These are phyloP conservation scores for Drosophila nr. medialis DNA, from an alignment of 2,888 invertebrate species.

Conservation along the genomic window DNA sequence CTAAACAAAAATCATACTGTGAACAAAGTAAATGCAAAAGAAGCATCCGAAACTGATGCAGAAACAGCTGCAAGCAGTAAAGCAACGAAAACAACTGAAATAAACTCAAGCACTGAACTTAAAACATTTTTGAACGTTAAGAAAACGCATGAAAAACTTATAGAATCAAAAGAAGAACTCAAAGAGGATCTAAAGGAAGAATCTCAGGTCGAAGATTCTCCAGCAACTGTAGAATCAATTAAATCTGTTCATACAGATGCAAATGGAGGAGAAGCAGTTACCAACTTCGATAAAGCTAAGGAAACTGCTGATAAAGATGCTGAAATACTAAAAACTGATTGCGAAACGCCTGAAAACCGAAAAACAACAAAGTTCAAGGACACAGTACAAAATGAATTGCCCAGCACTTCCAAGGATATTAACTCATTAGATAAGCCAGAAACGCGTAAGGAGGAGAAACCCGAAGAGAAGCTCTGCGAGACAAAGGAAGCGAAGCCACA, in stretches of 20 bases:
- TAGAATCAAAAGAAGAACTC: background rate
- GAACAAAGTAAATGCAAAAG: background rate
- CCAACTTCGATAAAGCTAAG: background rate
- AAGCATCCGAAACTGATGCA: background rate
- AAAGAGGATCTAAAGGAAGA: background rate
- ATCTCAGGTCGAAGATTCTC: background rate
- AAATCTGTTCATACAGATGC: background rate
- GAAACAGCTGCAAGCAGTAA: background rate
- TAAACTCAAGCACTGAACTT: background rate
- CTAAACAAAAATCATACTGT: background rate
- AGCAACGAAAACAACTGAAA: background rate
- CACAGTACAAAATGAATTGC: conserved; percentile 25
- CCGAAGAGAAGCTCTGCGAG: background rate
- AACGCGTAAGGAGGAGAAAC: background rate
- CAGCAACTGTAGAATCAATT: conserved; percentile 6
- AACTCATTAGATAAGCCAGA: conserved; percentile 5
- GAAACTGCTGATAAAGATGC: background rate
- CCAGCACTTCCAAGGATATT: conserved; percentile 39
- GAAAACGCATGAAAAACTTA: background rate
- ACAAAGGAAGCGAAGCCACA: conserved; percentile 4
- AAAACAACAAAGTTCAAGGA: conserved; percentile 1
- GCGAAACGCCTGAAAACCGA: background rate
- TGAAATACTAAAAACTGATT: background rate
- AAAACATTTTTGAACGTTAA: background rate
- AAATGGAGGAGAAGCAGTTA: background rate